Conservation (phyloP, 2,113 vertebrate species). For the Corythaixoides concolor region DNA sequence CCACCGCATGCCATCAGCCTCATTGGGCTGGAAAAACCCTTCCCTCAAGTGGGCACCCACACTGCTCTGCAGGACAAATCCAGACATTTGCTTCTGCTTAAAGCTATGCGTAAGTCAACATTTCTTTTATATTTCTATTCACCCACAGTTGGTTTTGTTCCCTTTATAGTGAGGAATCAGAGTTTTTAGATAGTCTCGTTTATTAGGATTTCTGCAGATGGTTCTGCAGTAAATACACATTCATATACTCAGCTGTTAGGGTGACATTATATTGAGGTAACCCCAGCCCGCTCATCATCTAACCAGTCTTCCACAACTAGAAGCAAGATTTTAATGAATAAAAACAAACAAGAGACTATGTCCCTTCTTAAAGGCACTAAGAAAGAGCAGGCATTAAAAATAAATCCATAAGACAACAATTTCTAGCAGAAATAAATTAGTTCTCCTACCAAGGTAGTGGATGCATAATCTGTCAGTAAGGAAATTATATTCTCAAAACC, state of each 20-base stretch:
- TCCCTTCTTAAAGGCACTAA: neutral
- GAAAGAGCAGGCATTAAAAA: neutral
- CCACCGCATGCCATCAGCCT: fast-evolving
- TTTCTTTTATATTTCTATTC: neutral
- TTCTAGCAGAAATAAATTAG: neutral
- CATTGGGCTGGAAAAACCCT: neutral
- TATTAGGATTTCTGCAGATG: neutral
- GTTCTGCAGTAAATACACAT: neutral
- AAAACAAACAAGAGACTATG: neutral
- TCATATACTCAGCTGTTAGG: neutral
- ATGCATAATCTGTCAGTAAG: neutral
- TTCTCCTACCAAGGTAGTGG: neutral
- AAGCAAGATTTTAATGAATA: neutral
- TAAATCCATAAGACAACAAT: neutral
- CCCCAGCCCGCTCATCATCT: neutral
- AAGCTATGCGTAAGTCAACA: neutral
- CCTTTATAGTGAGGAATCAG: neutral
- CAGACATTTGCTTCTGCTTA: neutral
- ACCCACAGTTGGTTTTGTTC: neutral
- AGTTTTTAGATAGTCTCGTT: neutral
- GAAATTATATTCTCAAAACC: neutral
- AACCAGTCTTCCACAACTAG: neutral
- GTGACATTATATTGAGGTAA: neutral
- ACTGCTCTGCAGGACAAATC: neutral
- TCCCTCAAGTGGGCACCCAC: neutral